A percentile compares a stretch with the other conserved stretches of the same genome.
Conservation (phyloP, 1,140 invertebrate genomes). For the Gonatopus flavifemur region DNA sequence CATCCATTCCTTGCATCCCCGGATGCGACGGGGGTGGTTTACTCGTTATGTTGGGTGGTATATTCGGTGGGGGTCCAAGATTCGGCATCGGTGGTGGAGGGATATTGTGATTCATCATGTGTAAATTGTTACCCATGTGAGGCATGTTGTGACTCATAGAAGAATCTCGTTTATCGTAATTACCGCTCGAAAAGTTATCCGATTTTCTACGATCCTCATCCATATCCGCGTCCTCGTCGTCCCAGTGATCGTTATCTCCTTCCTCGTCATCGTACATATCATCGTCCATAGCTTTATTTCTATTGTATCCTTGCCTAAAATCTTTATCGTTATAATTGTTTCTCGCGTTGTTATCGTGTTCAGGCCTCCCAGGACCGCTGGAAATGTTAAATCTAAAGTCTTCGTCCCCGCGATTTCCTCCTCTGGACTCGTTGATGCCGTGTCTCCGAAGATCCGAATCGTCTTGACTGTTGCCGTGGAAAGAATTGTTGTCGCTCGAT, state of each 20-base stretch:
- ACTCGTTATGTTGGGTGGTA: slow-evolving; percentile 38
- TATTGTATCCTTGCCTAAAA: slow-evolving; percentile 25
- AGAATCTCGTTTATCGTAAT: slow-evolving; percentile 41
- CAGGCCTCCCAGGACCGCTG: slow-evolving; percentile 34
- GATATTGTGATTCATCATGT: slow-evolving; percentile 41
- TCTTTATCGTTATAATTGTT: slow-evolving; percentile 38
- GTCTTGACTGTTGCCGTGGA: slow-evolving; percentile 23
- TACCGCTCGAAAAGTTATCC: slow-evolving; percentile 19
- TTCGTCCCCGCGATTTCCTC: slow-evolving; percentile 27
- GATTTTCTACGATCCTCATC: slow-evolving; percentile 20
- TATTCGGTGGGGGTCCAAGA: slow-evolving; percentile 33
- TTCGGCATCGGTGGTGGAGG: slow-evolving; percentile 33
- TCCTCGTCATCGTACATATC: slow-evolving; percentile 35
- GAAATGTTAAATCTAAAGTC: slow-evolving; percentile 28
- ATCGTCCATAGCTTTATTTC: slow-evolving; percentile 29
- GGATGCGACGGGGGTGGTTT: slow-evolving; percentile 32
- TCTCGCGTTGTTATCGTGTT: slow-evolving; percentile 28
- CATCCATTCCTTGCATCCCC: slow-evolving; percentile 31
- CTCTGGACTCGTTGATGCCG: slow-evolving; percentile 17
- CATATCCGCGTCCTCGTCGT: slow-evolving; percentile 31
- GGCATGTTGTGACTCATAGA: slow-evolving; percentile 19
- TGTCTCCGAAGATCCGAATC: slow-evolving; percentile 30
- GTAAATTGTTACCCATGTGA: slow-evolving; percentile 27
- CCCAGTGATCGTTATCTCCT: slow-evolving; percentile 38
- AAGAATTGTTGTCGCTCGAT: slow-evolving; percentile 15